A percentile compares a stretch with the other conserved stretches of the same genome.
Conservation (phyloP, 2,113 vertebrate species). For the Dolichallabes microphthalmus region DNA sequence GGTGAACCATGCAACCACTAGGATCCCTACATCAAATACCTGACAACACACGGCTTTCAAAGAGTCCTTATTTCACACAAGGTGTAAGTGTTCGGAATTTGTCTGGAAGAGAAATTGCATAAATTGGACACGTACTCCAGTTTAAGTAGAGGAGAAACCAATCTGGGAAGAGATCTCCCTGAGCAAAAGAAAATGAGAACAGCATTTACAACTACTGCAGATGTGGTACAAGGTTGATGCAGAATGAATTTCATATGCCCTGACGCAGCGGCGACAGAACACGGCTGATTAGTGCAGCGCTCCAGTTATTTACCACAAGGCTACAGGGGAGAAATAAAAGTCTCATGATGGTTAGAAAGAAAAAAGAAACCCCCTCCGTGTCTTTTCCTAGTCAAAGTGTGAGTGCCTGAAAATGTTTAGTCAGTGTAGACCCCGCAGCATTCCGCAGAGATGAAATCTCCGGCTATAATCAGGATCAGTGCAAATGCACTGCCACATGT, state of each 20-base stretch:
- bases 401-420: constrained; percentile 1
- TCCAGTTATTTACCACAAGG: background rate
- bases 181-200: background rate
- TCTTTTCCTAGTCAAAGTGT: background rate
- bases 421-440: constrained; percentile 11
- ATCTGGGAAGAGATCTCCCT: background rate
- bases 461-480: constrained; percentile 47
- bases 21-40: constrained; percentile 45
- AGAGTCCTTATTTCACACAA: background rate
- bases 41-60: constrained; percentile 5
- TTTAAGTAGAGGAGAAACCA: background rate
- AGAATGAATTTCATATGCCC: background rate
- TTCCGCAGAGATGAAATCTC: constrained; percentile 33
- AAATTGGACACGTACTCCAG: background rate
- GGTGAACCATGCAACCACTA: constrained; percentile 43
- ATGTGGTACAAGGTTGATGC: background rate
- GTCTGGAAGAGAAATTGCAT: background rate
- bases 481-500: constrained; percentile 35
- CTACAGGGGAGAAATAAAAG: constrained; percentile 1
- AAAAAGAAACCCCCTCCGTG: background rate
- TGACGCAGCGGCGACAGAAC: background rate
- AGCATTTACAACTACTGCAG: background rate
- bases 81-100: background rate
- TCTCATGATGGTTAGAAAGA: background rate
- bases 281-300: background rate